phyloP scores from a whole-genome alignment of 2,113 vertebrate genomes.

The Cichladusa arquata region DNA sequence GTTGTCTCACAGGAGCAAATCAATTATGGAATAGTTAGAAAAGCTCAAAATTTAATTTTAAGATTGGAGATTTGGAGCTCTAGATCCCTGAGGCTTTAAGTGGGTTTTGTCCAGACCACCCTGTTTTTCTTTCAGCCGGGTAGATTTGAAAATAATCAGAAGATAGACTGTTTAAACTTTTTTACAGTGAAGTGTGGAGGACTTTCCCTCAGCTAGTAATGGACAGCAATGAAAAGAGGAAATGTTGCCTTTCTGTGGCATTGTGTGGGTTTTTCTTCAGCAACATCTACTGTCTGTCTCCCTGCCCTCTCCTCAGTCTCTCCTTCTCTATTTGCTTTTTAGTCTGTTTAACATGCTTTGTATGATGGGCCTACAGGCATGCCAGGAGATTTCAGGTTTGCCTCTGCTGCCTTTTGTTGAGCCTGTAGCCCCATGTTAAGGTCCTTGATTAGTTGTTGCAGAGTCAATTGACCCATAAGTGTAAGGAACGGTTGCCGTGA shows the following conservation, averaged over 20 bases:
- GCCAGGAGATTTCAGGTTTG: not conserved
- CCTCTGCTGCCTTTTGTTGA: not conserved
- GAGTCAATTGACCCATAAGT: rapidly evolving
- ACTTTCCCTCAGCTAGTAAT: not conserved
- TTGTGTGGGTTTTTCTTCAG: not conserved
- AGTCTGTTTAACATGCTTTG: not conserved
- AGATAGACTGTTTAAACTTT: not conserved
- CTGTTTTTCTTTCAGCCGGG: not conserved
- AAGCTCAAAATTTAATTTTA: not conserved
- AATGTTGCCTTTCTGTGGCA: not conserved
- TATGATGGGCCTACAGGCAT: not conserved
- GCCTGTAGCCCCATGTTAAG: not conserved
- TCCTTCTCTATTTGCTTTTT: not conserved
- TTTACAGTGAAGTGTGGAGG: not conserved
- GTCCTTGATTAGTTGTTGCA: not conserved
- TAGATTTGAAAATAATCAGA: not conserved
- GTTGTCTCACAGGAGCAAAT: not conserved
- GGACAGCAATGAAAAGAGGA: not conserved
- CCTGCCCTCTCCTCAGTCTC: not conserved
- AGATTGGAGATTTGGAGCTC: not conserved
- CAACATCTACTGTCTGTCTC: rapidly evolving
- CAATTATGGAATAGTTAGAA: not conserved
- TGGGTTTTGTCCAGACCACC: not conserved
- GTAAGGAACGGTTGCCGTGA: rapidly evolving
- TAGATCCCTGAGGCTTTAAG: not conserved